Evolutionary conservation across 2,888 invertebrate species (phyloP).

Genomic region (Mythimna loreyi): DNA sequence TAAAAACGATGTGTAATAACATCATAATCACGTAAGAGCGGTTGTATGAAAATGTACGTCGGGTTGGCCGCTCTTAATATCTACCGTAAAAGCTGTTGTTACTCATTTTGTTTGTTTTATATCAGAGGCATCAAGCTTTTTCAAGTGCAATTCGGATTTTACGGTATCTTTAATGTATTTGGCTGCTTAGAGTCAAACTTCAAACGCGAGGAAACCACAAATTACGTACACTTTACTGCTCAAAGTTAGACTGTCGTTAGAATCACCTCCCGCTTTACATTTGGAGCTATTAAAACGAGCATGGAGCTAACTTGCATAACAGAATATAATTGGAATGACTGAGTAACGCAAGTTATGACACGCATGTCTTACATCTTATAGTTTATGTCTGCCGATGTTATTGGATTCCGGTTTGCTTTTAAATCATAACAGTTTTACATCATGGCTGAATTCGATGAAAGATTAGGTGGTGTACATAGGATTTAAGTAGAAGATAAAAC

Average conservation of each 20-base stretch:
- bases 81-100: conserved; percentile 1
- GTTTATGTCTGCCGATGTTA: neutral
- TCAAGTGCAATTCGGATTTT: conserved; percentile 27
- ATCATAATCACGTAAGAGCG: no score
- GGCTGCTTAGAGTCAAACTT: conserved; percentile 1
- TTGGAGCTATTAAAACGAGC: conserved; percentile 25
- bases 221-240: conserved; percentile 17
- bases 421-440: neutral
- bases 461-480: neutral
- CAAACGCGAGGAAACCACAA: conserved; percentile 31
- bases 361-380: conserved; percentile 7
- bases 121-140: conserved; percentile 13
- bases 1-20: no score
- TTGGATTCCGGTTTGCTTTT: conserved; percentile 8
- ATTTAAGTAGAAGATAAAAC: no score
- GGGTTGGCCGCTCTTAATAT: no score
- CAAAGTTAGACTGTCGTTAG: conserved; percentile 16
- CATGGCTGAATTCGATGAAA: neutral
- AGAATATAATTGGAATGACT: conserved; percentile 10
- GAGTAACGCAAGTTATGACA: conserved; percentile 18
- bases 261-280: conserved; percentile 21
- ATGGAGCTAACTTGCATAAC: conserved; percentile 36
- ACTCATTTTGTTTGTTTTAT: conserved; percentile 24
- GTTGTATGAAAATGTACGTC: no score
- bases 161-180: conserved; percentile 10